A percentile compares a stretch with the other conserved stretches of the same genome.
Evolutionary conservation across 1,140 invertebrate species (phyloP).

Genomic region (Camponotus floridanus): DNA sequence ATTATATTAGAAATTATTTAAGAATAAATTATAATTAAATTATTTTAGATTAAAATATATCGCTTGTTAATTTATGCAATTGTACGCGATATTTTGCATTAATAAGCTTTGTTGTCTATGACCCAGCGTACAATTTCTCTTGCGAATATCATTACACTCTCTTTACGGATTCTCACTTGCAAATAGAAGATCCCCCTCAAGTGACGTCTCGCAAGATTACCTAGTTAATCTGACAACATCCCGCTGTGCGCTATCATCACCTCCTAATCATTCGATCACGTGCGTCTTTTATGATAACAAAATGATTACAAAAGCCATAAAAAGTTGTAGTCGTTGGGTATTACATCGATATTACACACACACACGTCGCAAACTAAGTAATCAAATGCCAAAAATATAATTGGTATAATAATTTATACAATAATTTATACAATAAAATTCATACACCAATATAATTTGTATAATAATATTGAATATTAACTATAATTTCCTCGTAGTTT

Average conservation of each 20-base stretch:
- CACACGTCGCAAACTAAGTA: neutral
- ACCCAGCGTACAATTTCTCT: neutral
- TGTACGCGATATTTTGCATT: slow-evolving; percentile 23
- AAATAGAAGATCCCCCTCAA: slow-evolving; percentile 3
- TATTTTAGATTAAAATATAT: neutral
- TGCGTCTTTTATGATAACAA: slow-evolving; percentile 14
- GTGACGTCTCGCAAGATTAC: slow-evolving; percentile 18
- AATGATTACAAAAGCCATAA: slow-evolving; percentile 5
- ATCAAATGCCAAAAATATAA: neutral
- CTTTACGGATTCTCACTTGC: neutral
- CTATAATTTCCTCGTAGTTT: neutral
- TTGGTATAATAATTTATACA: neutral
- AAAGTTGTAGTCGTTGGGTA: too few species aligned
- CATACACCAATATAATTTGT: too few species aligned
- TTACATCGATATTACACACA: neutral
- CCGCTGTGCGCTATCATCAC: slow-evolving; percentile 12
- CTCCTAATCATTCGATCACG: neutral
- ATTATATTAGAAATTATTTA: neutral
- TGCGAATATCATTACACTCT: slow-evolving; percentile 2
- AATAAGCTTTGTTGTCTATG: slow-evolving; percentile 11
- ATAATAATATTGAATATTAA: neutral
- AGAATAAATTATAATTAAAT: too few species aligned
- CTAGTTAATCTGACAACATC: slow-evolving; percentile 11
- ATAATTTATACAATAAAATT: too few species aligned
- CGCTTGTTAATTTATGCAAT: neutral